Evolutionary conservation across 2,797 vertebrate genomes (phyloP), one percentile per base, ranked within the genome.

Genomic region (Acipenser ruthenus): DNA sequence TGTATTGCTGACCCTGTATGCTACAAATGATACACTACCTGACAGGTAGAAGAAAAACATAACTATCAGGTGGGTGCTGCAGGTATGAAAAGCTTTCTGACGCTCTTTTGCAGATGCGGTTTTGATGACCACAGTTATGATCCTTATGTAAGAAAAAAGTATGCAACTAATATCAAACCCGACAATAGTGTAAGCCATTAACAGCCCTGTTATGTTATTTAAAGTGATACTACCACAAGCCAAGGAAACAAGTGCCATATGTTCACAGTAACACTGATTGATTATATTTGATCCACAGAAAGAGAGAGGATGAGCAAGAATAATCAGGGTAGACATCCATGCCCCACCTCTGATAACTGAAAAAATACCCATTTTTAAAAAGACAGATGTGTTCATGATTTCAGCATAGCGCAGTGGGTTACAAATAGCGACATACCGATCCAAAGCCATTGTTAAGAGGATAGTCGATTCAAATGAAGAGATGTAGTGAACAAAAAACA

Each of bases 391-490:
- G 6, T 70, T 74, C 9, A 74, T 65, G 50, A 59, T 64, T 6
- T 69, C 51, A 50, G 69, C 67, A 63, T 81, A 80, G 62, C 13
- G 55, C n/a, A 83, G 18, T 10, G 79, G 80, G 6, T 73, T 75
- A 53, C 76, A 78, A 50, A 84, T 80, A 50, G 82, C 82, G 67
- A 84, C 77, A 60, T 70, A 81, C 50, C 61, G 60, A 50, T 81
- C 80, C n/a, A 84, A 68, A 60, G 82, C 82, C 83, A 84, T 86
- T 51, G 74, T 78, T 56, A 82, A 71, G 9, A 84, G 78, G 6
- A 85, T 66, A 1, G 77, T 77, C 1, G 78, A 78, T 68, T 84
- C 83, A 66, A 78, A 83, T 8, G 71, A 75, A 10, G 73, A 80
- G 51, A 80, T 75, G 0, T 79, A 73, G 10, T 84, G 80, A 4